phyloP scores from a whole-genome alignment of 2,888 invertebrate species.

The Xylophagus ater region DNA sequence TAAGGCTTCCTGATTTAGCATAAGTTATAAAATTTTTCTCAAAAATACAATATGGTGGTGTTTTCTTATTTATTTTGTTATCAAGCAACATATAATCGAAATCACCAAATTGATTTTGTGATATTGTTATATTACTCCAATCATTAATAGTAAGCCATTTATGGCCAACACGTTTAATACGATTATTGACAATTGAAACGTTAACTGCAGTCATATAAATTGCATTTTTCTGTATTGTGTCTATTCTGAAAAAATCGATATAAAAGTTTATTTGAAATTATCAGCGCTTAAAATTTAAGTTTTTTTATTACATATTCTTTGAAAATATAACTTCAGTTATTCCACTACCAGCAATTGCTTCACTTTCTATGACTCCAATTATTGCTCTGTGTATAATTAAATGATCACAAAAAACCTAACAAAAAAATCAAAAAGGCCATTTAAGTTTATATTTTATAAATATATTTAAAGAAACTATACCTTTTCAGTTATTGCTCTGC shows the following conservation, averaged over 20 bases:
- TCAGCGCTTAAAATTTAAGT: background rate
- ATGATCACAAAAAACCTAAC: conserved; percentile 27
- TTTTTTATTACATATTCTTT: conserved; percentile 28
- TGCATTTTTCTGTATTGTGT: conserved; percentile 30
- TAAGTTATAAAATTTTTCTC: conserved; percentile 30
- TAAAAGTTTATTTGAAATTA: no score
- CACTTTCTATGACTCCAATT: conserved; percentile 33
- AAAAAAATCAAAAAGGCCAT: no score
- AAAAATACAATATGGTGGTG: conserved; percentile 29
- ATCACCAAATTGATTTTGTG: conserved; percentile 29
- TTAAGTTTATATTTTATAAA: no score
- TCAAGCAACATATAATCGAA: conserved; percentile 28
- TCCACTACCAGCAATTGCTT: conserved; percentile 36
- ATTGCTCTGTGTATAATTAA: conserved; percentile 31
- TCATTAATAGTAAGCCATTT: conserved; percentile 33
- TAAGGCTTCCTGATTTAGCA: conserved; percentile 28
- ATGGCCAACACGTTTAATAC: conserved; percentile 25
- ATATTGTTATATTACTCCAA: conserved; percentile 28
- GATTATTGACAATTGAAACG: conserved; percentile 29
- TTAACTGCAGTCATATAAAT: conserved; percentile 30
- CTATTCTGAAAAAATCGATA: conserved; percentile 29
- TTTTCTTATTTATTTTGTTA: conserved; percentile 18
- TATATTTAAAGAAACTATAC: conserved; percentile 19
- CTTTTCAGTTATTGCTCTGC: conserved; percentile 32
- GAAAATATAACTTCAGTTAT: conserved; percentile 30